phyloP scores from a whole-genome alignment of 2,797 vertebrate genomes.

The Monodelphis domestica region DNA sequence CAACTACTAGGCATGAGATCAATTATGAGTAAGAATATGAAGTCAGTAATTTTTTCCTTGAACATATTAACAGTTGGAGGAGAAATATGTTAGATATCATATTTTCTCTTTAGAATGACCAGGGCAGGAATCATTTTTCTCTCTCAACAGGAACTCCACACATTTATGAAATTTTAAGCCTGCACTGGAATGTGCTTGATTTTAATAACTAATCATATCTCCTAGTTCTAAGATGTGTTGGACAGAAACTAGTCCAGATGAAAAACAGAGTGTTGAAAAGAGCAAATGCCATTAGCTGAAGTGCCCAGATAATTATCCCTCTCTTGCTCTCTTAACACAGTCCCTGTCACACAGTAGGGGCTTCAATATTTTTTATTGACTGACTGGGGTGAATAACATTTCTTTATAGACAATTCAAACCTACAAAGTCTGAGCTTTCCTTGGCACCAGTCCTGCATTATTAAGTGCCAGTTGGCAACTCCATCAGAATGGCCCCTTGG shows the following conservation, averaged over 20 bases:
- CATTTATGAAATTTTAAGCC: neutral
- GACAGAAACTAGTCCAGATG: neutral
- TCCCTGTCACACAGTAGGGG: neutral
- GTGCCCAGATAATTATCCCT: neutral
- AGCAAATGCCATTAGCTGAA: neutral
- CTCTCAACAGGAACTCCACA: neutral
- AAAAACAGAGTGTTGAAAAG: neutral
- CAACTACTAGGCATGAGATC: neutral
- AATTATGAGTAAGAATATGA: neutral
- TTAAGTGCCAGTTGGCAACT: too few relatives aligned
- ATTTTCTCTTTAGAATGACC: neutral
- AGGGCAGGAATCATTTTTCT: neutral
- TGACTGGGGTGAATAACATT: neutral
- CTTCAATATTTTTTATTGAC: neutral
- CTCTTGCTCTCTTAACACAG: neutral
- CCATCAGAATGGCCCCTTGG: too few relatives aligned
- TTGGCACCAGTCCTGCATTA: too few relatives aligned
- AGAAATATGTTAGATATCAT: neutral
- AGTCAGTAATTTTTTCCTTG: neutral
- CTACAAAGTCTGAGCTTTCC: neutral
- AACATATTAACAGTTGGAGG: neutral
- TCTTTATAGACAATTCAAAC: neutral
- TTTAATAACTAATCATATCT: neutral
- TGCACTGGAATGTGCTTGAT: neutral
- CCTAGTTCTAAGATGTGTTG: neutral